Evolutionary conservation across 2,888 invertebrate species (phyloP).

Genomic region (Apamea anceps): DNA sequence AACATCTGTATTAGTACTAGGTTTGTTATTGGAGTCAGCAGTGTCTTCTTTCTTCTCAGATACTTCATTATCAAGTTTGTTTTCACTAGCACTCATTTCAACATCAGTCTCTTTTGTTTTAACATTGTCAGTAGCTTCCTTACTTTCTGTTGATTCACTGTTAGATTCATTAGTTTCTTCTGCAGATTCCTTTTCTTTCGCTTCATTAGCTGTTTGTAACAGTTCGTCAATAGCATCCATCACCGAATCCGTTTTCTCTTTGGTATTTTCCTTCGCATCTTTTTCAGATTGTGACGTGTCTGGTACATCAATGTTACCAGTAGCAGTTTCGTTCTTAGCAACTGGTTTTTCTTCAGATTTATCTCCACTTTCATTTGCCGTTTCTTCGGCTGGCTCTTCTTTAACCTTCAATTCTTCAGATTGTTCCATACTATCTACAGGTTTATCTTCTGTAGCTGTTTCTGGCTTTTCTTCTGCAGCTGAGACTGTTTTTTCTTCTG

Average conservation of each 20-base stretch:
- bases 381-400: constrained; percentile 2
- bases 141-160: constrained; percentile 35
- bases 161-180: constrained; percentile 32
- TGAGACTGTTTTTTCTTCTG: constrained; percentile 15
- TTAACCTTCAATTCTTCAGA: constrained; percentile 19
- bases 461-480: constrained; percentile 17
- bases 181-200: constrained; percentile 20
- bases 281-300: constrained; percentile 46
- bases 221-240: constrained; percentile 61
- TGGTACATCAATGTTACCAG: constrained; percentile 36
- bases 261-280: constrained; percentile 28
- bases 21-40: constrained; percentile 16
- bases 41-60: constrained; percentile 13
- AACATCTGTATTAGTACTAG: constrained; percentile 21
- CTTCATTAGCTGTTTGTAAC: constrained; percentile 46
- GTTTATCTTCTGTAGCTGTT: constrained; percentile 13
- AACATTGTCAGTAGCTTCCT: constrained; percentile 42
- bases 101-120: constrained; percentile 48
- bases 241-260: constrained; percentile 56
- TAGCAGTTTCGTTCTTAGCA: constrained; percentile 15
- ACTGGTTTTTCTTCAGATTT: constrained; percentile 16
- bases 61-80: constrained; percentile 20
- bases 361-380: not conserved
- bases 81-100: constrained; percentile 53
- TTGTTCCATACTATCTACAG: constrained; percentile 20